Evolutionary conservation across 2,888 invertebrate genomes (phyloP).

Genomic region (Eristalinus sepulchralis): DNA sequence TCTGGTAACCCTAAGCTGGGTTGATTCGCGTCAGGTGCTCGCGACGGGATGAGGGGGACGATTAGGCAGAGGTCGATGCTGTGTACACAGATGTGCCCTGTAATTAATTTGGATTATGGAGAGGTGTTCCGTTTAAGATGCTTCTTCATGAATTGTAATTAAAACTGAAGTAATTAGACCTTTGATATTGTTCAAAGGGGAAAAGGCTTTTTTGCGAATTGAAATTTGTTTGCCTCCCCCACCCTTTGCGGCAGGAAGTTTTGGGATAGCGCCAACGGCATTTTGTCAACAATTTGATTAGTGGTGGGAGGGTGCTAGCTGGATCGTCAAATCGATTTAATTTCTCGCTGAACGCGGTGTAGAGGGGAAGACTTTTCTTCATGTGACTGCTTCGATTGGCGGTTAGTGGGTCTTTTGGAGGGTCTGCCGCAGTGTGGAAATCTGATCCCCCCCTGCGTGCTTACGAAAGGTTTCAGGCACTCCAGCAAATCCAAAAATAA

Average conservation of each 20-base stretch:
- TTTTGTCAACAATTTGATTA: background rate
- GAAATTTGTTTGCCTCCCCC: background rate
- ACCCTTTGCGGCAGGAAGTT: background rate
- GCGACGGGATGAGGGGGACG: background rate
- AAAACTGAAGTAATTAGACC: background rate
- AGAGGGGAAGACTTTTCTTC: too few relatives aligned
- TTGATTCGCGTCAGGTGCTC: background rate
- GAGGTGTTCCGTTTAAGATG: background rate
- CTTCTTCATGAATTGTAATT: background rate
- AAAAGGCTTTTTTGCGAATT: background rate
- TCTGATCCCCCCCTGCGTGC: too few relatives aligned
- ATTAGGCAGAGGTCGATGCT: background rate
- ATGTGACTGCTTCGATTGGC: too few relatives aligned
- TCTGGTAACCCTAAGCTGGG: background rate
- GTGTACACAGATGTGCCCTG: background rate
- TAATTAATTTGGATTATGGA: conserved; percentile 10
- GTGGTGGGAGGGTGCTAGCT: background rate
- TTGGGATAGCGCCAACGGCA: background rate
- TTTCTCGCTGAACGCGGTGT: too few relatives aligned
- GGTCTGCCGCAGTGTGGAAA: too few relatives aligned
- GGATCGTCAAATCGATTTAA: too few relatives aligned
- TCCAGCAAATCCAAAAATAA: too few relatives aligned
- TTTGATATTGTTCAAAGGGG: background rate
- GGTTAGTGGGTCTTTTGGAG: too few relatives aligned
- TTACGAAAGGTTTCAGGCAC: too few relatives aligned